These are phyloP conservation scores for Mactra quadrangularis DNA, from an alignment of 1,140 invertebrate genomes.

Conservation along the genomic window DNA sequence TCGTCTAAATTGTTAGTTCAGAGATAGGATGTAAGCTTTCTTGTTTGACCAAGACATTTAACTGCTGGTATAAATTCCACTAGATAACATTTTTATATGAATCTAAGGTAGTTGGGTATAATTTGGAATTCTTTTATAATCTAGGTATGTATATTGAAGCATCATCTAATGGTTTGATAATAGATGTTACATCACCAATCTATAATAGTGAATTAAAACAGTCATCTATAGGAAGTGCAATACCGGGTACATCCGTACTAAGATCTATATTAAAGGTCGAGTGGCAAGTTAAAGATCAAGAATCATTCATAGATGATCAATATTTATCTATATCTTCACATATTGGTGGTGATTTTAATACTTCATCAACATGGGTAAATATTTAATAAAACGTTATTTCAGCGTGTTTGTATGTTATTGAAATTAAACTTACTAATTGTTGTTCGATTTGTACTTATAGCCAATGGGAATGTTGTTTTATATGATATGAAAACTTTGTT, in stretches of 20 bases:
- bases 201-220: neutral
- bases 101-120: neutral
- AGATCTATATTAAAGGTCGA: conserved; percentile 8
- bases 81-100: too few relatives aligned
- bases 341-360: conserved; percentile 44
- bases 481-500: too few relatives aligned
- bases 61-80: neutral
- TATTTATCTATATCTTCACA: conserved; percentile 41
- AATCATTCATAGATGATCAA: conserved; percentile 34
- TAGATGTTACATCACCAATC: conserved; percentile 61
- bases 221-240: conserved; percentile 6
- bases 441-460: neutral
- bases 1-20: neutral
- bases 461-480: neutral
- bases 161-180: conserved; percentile 64
- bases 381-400: too few relatives aligned
- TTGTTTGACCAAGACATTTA: neutral
- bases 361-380: conserved; percentile 4
- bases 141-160: conserved; percentile 26
- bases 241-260: neutral
- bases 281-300: conserved; percentile 14
- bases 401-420: too few relatives aligned
- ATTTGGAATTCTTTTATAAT: neutral
- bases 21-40: neutral
- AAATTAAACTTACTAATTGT: neutral